These are phyloP conservation scores for Actinemys pallida DNA, from an alignment of 2,113 vertebrate species.

Conservation along the genomic window DNA sequence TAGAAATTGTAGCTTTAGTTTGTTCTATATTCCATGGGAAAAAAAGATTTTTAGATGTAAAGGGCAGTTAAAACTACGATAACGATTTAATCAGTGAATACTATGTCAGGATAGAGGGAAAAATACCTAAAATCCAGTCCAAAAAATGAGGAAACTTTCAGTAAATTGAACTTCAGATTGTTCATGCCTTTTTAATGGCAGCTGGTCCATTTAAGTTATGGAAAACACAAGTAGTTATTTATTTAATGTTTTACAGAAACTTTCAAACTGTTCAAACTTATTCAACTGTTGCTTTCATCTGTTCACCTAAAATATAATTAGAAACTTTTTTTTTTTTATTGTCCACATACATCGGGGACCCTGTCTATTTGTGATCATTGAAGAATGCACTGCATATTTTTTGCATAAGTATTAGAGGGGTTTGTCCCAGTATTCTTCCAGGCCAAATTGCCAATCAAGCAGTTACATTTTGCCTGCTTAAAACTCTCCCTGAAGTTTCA, in stretches of 20 bases:
- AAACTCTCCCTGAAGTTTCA: neutral
- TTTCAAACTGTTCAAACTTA: neutral
- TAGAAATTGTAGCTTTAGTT: neutral
- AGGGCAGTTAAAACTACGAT: neutral
- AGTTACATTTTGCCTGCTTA: neutral
- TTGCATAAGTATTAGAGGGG: neutral
- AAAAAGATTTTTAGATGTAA: neutral
- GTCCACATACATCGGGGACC: neutral
- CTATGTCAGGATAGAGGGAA: neutral
- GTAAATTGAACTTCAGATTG: constrained; percentile 55
- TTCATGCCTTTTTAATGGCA: constrained; percentile 33
- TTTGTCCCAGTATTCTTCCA: neutral
- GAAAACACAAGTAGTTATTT: neutral
- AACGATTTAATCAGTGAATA: neutral
- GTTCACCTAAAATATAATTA: neutral
- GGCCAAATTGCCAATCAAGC: neutral
- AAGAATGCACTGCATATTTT: neutral
- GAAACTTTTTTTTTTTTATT: neutral
- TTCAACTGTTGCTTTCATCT: constrained; percentile 29
- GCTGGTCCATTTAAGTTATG: constrained; percentile 34
- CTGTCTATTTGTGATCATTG: neutral
- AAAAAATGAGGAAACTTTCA: neutral
- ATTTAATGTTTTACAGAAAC: constrained; percentile 1
- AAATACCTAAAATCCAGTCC: constrained; percentile 20
- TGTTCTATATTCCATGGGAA: neutral